A percentile compares a stretch with the other conserved stretches of the same genome.
Evolutionary conservation across 30 jellyfish, hydroid and myxozoan species (phyloP).

Genomic region (Calvadosia cruxmelitensis): DNA sequence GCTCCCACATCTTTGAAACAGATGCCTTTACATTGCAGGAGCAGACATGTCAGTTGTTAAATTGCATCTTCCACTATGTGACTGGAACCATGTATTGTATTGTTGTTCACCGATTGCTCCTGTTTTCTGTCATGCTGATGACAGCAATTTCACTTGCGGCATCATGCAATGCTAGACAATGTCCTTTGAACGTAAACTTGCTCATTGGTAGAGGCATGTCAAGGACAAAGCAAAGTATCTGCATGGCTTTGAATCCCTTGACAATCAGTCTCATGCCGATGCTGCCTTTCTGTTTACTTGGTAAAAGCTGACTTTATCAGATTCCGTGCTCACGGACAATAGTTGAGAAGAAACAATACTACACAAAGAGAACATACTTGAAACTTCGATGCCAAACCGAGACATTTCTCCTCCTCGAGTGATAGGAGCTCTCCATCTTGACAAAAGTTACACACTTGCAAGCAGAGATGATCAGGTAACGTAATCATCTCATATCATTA

Average conservation of each 20-base stretch:
- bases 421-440: background rate
- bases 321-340: background rate
- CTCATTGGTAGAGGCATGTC: background rate
- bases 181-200: background rate
- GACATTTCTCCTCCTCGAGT: background rate
- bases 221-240: background rate
- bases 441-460: background rate
- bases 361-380: background rate
- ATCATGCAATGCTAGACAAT: background rate
- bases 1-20: no score
- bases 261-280: background rate
- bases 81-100: no score
- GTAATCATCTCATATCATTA: background rate
- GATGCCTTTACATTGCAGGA: no score
- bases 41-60: no score
- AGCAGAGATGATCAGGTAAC: background rate
- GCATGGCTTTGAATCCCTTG: background rate
- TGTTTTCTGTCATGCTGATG: background rate
- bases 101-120: no score
- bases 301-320: background rate
- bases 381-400: background rate
- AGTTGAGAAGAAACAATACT: background rate
- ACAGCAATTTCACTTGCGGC: background rate
- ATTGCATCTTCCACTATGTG: no score
- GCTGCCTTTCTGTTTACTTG: background rate